Base-by-base conservation (phyloP, 2,113 vertebrate species). In the Spea bombifrons region DNA sequence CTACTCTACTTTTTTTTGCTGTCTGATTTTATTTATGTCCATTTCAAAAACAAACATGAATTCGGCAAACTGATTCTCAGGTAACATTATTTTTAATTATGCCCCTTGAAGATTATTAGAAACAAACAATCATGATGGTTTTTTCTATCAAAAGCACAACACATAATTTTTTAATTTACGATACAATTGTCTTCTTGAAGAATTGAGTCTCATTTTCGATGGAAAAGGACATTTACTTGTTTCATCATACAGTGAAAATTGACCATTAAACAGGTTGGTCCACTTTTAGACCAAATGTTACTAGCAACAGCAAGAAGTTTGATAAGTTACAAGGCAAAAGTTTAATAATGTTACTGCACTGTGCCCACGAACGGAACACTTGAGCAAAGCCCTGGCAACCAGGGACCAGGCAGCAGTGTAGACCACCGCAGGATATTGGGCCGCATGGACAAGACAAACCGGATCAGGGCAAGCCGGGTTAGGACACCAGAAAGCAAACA, bases 1-100 rank as follows among this genome's bases (percentile, higher is more conserved):
- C 87, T 89, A 85, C 88, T 86, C 84, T 83, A 83, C 61, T 82
- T 85, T 84, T 84, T 81, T 83, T 72, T 88, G 82, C 83, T 73
- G 84, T 83, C 82, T 71, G 83, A 88, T 90, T 89, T 90, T 93
- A 91, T 93, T 93, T 92, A 89, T 91, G 91, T 92, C 88, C 86
- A 87, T 85, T 90, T 86, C 88, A 89, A 87, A 79, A 87, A 88
- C 89, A 93, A 90, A 92, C 90, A 90, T 45, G 75, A 79, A 84
- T 86, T 88, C 65, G 74, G 82, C 86, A 76, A 82, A 81, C 80
- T 88, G 84, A 86, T 90, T 84, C 83, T 87, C 87, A 82, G 82
- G 86, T 89, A 88, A 84, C 86, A 86, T 86, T 84, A 84, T 82
- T 90, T 88, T 89, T 88, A 89, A 89, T 89, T 88, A 90, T 78